These are phyloP conservation scores for Bombus terrestris DNA, from an alignment of 1,140 invertebrate genomes.

Conservation along the genomic window DNA sequence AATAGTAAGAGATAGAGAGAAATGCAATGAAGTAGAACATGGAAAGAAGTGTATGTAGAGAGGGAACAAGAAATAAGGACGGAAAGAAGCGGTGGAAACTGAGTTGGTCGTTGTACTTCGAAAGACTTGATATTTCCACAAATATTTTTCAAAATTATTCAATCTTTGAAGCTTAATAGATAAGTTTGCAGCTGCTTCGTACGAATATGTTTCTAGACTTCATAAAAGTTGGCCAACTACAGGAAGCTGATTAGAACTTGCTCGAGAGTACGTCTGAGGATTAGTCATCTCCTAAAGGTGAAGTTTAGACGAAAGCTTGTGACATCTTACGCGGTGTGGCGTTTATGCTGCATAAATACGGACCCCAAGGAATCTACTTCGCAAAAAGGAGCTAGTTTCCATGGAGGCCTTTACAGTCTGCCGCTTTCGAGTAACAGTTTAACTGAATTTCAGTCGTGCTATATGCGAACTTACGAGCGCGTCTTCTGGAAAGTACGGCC, in stretches of 20 bases:
- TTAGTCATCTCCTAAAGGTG: slow-evolving; percentile 10
- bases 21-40: too few species aligned
- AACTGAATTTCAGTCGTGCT: slow-evolving; percentile 2
- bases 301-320: slow-evolving; percentile 4
- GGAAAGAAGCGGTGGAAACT: too few species aligned
- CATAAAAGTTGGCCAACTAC: slow-evolving; percentile 1
- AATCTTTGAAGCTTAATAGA: too few species aligned
- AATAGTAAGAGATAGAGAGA: too few species aligned
- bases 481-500: not conserved
- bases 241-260: slow-evolving; percentile 18
- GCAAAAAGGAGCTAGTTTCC: slow-evolving; percentile 28
- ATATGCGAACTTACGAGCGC: not conserved
- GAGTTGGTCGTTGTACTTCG: too few species aligned
- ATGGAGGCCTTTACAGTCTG: not conserved
- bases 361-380: not conserved
- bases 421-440: slow-evolving; percentile 16
- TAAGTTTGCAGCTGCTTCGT: not conserved
- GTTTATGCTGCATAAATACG: slow-evolving; percentile 21
- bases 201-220: not conserved
- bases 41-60: too few species aligned
- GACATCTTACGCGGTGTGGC: not conserved
- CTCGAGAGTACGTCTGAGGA: not conserved
- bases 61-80: too few species aligned
- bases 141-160: not conserved
- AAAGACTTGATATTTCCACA: not conserved